Base-by-base conservation (phyloP, 2,113 vertebrate genomes). In the Xyrauchen texanus region DNA sequence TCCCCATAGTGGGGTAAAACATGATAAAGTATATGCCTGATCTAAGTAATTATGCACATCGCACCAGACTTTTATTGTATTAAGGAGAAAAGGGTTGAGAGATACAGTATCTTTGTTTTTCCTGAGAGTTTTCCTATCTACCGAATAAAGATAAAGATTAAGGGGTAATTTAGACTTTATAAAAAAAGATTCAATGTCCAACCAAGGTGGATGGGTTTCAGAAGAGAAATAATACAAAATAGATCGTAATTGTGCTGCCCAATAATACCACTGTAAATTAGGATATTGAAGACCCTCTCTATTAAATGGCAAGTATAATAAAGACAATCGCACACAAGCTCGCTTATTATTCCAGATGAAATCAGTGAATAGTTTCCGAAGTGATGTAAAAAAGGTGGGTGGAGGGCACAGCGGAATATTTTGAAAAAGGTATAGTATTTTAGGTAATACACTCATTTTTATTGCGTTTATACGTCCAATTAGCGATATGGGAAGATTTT, bases 61-160 rank as follows among this genome's bases (percentile, higher is more conserved):
- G 8, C 8, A 68, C 47, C 66, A 52, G 15, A 52, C 66, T 5
- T 68, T 21, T 52, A 68, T 68, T 68, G 15, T 68, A 52, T 68
- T 15, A 46, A 66, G n/a, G 12, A 68, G 47, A 7, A 51, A 51
- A 51, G 15, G 66, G 9, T 68, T 68, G 21, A 21, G 10, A 21
- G 9, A 68, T 21, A 51, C 4, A 51, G 0, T 4, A 68, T 51
- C 5, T 68, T 34, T 34, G 21, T 3, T 3, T 34, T 34, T 34
- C 3, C 21, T 34, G 21, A 34, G 21, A 34, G 21, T 68, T 68
- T 68, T 68, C 1, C 47, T 15, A 8, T 67, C 45, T 68, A 5
- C 4, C 0, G n/a, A 51, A 16, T 68, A 49, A 15, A 67, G 66
- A 10, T 51, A 16, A 8, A 67, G 46, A 49, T 49, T n/a, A 68